Evolutionary conservation across 2,888 invertebrate species (phyloP).

Genomic region (Sicus ferrugineus): DNA sequence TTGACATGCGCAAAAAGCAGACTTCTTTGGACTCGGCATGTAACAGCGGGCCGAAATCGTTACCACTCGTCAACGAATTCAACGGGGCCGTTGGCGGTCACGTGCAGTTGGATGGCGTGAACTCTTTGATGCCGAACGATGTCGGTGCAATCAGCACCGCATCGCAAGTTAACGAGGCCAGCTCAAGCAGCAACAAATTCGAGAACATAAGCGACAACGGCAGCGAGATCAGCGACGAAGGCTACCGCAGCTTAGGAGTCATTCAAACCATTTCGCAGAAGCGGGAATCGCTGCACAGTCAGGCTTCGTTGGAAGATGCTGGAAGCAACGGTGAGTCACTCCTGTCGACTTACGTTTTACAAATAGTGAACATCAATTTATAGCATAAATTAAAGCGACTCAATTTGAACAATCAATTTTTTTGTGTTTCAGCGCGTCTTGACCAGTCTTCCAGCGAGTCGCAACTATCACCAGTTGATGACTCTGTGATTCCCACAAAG

Average conservation of each 20-base stretch:
- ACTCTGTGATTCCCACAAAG: slow-evolving; percentile 51
- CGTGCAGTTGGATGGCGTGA: slow-evolving; percentile 49
- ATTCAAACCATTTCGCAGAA: slow-evolving; percentile 69
- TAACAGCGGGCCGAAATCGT: slow-evolving; percentile 52
- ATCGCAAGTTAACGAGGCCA: slow-evolving; percentile 30
- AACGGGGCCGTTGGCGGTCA: slow-evolving; percentile 40
- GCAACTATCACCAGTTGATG: slow-evolving; percentile 64
- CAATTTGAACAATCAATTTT: neutral
- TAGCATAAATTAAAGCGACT: neutral
- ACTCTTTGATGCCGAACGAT: slow-evolving; percentile 33
- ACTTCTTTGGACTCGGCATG: slow-evolving; percentile 50
- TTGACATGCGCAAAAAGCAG: slow-evolving; percentile 62
- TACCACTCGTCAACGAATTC: slow-evolving; percentile 45
- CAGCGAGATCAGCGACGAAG: slow-evolving; percentile 85
- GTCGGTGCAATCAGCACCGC: slow-evolving; percentile 12
- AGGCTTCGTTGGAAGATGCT: slow-evolving; percentile 76
- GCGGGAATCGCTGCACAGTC: slow-evolving; percentile 75
- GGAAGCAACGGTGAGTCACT: slow-evolving; percentile 71
- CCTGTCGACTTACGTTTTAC: neutral
- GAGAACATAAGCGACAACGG: slow-evolving; percentile 80
- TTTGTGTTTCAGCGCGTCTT: slow-evolving; percentile 73
- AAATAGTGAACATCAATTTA: neutral
- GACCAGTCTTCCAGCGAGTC: slow-evolving; percentile 66
- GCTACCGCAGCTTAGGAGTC: slow-evolving; percentile 81
- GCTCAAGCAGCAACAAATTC: slow-evolving; percentile 55